Base-by-base conservation (phyloP, 2,797 vertebrate genomes). In the Alauda arvensis region DNA sequence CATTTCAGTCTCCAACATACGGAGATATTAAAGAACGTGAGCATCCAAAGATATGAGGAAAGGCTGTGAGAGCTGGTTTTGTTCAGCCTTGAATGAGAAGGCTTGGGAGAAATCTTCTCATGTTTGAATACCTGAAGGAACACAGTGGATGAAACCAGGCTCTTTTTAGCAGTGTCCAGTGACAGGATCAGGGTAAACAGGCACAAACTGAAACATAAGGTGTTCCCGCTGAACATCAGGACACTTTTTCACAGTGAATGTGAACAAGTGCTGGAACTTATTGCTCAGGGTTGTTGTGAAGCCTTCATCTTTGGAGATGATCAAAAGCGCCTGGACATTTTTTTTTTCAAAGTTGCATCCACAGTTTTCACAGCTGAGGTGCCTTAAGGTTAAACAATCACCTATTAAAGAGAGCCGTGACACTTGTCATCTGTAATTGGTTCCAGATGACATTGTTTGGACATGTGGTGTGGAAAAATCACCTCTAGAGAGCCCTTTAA, bases 341-440 rank as follows among this genome's bases (percentile, higher is more conserved):
- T n/a, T 89, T 39, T 96, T 95, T 93, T 93, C 78, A 77, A 96
- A 95, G 93, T 92, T 95, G 39, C 52, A 92, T 90, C 69, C 51
- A 83, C 79, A 62, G 39, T 95, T 96, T 96, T 95, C 89, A 95
- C 83, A 95, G 72, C 68, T 74, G 91, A 96, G 87, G 91, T 94
- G 90, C 90, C 68, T 95, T 95, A 81, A 92, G 92, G 92, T 96
- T 96, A 96, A 96, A 91, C 76, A 95, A 93, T 90, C 72, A 77
- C 83, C 81, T 57, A 77, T 65, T 93, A 66, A n/a, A 77, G 42
- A 74, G 42, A 95, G 46, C 23, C 90, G 55, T 83, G 83, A 66
- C 62, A 81, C 56, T 89, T 31, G 49, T 81, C 66, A 88, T 55
- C 21, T 7, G 1, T 52, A 61, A 45, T 26, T 61, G 20, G 18